Base-by-base conservation (phyloP, 2,797 vertebrate species). In the Sphenopsis melanotis region DNA sequence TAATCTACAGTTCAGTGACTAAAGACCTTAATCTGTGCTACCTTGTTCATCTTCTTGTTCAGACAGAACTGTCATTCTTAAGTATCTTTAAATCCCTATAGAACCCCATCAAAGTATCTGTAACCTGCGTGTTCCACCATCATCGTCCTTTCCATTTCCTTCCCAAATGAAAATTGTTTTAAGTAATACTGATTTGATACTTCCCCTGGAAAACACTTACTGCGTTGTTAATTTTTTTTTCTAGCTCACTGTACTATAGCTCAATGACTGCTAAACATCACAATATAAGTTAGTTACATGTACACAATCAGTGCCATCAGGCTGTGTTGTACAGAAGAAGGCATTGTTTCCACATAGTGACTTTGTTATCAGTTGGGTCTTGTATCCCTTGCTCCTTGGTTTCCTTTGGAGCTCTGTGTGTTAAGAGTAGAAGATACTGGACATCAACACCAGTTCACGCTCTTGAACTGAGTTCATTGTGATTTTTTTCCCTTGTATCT, bases 41-140 rank as follows among this genome's bases (percentile, higher is more conserved):
- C 2, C 1, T 76, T 69, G 59, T 83, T 93, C 75, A 24, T 82
- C 27, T 76, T 86, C 72, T 89, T 55, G 30, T 63, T 91, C 55
- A 87, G 63, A 61, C 55, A 87, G 87, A 84, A 24, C 59, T 91
- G n/a, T 85, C 63, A 71, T 75, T 71, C 79, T 82, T 77, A 72
- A 72, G 27, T 89, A 46, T 65, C 39, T 89, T 85, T 72, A 90
- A 93, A 93, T 83, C 71, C 76, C 22, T 80, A 85, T 90, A 85
- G 76, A 87, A 72, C 77, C 59, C 61, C 15, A 2, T 84, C 46
- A 68, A 30, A 84, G 29, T 47, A 72, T 76, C 79, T 93, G 66
- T 82, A 87, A 85, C 59, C 42, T 83, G 27, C 19, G 12, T 37
- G 55, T 82, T 89, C 30, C 32, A 71, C 41, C 41, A 30, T 47